A percentile compares a stretch with the other conserved stretches of the same genome.
Evolutionary conservation across 2,113 vertebrate genomes (phyloP).

Genomic region (Pachyramphus minor): DNA sequence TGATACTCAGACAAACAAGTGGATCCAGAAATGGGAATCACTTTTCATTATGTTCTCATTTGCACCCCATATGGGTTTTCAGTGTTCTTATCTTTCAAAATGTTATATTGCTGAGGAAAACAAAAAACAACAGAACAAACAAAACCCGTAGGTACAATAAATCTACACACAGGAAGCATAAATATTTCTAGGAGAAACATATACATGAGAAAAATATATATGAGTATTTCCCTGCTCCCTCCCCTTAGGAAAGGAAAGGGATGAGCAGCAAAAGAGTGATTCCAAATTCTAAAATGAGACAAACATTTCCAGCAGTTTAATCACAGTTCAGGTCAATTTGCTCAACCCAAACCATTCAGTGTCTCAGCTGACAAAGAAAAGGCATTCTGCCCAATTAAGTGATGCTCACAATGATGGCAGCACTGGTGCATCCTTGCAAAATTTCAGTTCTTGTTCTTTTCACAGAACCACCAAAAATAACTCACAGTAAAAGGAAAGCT

Average conservation of each 20-base stretch:
- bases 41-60: slow-evolving; percentile 49
- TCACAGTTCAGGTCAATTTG: neutral
- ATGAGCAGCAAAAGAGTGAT: neutral
- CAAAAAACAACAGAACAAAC: slow-evolving; percentile 20
- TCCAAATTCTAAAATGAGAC: neutral
- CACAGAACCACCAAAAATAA: neutral
- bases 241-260: neutral
- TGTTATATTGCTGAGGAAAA: neutral
- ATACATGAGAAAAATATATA: neutral
- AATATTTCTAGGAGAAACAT: slow-evolving; percentile 5
- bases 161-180: neutral
- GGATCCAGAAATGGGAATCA: slow-evolving; percentile 17
- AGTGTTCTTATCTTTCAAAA: slow-evolving; percentile 4
- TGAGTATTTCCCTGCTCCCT: neutral
- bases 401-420: neutral
- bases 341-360: neutral
- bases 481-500: neutral
- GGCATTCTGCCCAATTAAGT: neutral
- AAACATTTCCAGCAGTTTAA: neutral
- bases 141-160: slow-evolving; percentile 31
- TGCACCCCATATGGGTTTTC: slow-evolving; percentile 34
- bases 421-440: neutral
- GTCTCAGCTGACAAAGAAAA: neutral
- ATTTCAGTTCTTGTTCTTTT: neutral
- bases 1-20: slow-evolving; percentile 10